Percentiles rank a stretch among this genome's conserved stretches.
Evolutionary conservation across 1,140 invertebrate genomes (phyloP).

Genomic region (Drosophila albomicans): DNA sequence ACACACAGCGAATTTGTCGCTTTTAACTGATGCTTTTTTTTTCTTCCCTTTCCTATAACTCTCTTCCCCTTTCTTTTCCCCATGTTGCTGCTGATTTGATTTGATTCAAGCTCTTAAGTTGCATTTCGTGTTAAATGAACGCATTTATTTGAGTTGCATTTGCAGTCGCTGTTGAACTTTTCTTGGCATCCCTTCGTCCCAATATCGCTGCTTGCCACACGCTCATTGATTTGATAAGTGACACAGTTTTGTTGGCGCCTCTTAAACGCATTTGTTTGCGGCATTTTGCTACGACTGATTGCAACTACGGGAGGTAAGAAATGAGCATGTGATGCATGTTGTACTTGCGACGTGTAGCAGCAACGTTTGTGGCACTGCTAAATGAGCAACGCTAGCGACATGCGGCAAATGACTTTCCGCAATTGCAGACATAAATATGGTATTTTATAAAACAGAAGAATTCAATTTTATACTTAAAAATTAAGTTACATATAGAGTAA

Average conservation of each 20-base stretch:
- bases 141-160: conserved; percentile 66
- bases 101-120: conserved; percentile 54
- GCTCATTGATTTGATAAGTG: conserved; percentile 77
- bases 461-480: too few relatives aligned
- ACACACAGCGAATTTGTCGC: conserved; percentile 79
- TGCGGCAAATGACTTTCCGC: too few relatives aligned
- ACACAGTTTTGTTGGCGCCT: conserved; percentile 49
- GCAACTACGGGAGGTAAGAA: conserved; percentile 4
- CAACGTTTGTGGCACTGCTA: too few relatives aligned
- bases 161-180: conserved; percentile 1
- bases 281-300: conserved; percentile 40
- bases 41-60: not conserved
- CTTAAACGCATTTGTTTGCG: conserved; percentile 27
- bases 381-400: too few relatives aligned
- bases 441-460: too few relatives aligned
- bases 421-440: too few relatives aligned
- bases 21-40: conserved; percentile 56
- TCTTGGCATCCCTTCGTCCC: not conserved
- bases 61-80: conserved; percentile 25
- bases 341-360: not conserved
- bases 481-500: too few relatives aligned
- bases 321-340: conserved; percentile 8
- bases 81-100: conserved; percentile 33
- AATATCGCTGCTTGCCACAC: not conserved
- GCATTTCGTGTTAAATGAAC: conserved; percentile 81